Conservation (phyloP, 2,888 invertebrate genomes). For the Agrotis puta region DNA sequence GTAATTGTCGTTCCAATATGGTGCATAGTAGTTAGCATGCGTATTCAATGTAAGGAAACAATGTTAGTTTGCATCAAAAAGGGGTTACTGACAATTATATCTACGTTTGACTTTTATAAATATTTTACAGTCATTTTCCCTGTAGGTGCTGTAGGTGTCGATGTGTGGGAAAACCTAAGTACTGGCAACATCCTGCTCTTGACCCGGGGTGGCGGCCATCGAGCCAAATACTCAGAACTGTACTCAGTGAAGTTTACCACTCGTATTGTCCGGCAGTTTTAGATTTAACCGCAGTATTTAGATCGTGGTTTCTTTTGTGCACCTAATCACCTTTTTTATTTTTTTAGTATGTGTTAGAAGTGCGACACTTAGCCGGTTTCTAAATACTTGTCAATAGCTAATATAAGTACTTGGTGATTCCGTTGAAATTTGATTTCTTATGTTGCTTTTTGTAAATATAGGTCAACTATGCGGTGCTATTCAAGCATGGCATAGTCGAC, state of each 20-base stretch:
- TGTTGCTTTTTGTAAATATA: not conserved
- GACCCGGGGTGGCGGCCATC: slow-evolving; percentile 25
- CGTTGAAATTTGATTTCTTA: not conserved
- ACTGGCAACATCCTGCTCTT: slow-evolving; percentile 39
- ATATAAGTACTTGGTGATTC: not conserved
- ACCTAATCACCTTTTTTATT: not conserved
- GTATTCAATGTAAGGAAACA: not conserved
- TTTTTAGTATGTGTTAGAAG: not conserved
- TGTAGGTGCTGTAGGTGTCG: slow-evolving; percentile 32
- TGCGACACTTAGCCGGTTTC: not conserved
- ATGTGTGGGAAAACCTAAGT: slow-evolving; percentile 45
- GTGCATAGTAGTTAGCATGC: too few species aligned
- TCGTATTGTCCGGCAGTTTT: slow-evolving; percentile 30
- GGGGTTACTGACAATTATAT: not conserved
- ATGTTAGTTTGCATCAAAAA: not conserved
- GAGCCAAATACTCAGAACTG: slow-evolving; percentile 44
- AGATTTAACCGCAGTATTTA: slow-evolving; percentile 2
- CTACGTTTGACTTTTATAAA: not conserved
- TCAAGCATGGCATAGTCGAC: too few species aligned
- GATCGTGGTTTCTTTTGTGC: slow-evolving; percentile 4
- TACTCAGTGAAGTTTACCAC: slow-evolving; percentile 12
- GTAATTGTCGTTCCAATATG: too few species aligned
- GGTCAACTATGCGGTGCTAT: too few species aligned
- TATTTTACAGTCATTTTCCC: slow-evolving; percentile 35
- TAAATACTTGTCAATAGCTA: not conserved